Percentiles rank a stretch among this genome's conserved stretches.
These are phyloP conservation scores for Chionis minor DNA, from an alignment of 2,113 vertebrate species.

Conservation along the genomic window DNA sequence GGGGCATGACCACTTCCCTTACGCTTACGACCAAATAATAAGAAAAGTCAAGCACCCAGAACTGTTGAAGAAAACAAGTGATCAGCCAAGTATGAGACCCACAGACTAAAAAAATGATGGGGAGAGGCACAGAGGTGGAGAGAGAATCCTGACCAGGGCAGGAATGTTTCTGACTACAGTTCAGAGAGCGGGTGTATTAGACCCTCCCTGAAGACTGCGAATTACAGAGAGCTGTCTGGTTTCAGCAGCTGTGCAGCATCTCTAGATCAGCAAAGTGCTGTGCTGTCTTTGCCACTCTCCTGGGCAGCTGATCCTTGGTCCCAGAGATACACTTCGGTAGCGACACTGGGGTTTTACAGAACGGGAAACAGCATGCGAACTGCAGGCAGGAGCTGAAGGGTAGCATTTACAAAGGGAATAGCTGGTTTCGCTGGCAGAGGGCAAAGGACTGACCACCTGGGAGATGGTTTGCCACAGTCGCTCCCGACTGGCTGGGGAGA, in stretches of 20 bases:
- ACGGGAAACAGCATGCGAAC: not conserved
- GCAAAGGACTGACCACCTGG: not conserved
- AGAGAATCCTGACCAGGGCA: not conserved
- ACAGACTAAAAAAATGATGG: not conserved
- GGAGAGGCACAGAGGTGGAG: not conserved
- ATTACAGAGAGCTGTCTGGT: not conserved
- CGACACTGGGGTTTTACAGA: not conserved
- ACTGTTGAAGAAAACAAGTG: not conserved
- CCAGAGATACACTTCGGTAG: not conserved
- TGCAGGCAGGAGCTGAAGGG: not conserved
- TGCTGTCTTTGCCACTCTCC: not conserved
- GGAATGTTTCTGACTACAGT: not conserved
- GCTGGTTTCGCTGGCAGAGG: not conserved
- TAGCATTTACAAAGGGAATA: not conserved
- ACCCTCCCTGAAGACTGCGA: not conserved
- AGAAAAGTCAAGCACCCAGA: not conserved
- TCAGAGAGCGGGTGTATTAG: not conserved
- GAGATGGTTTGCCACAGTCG: not conserved
- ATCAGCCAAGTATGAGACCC: not conserved
- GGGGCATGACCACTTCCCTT: too few relatives aligned
- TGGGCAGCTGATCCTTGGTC: not conserved
- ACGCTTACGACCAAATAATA: not conserved
- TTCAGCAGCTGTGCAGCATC: not conserved
- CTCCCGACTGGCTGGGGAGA: not conserved
- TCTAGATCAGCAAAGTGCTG: not conserved